Conservation (phyloP, 2,888 invertebrate genomes). For the Napeogenes inachia region DNA sequence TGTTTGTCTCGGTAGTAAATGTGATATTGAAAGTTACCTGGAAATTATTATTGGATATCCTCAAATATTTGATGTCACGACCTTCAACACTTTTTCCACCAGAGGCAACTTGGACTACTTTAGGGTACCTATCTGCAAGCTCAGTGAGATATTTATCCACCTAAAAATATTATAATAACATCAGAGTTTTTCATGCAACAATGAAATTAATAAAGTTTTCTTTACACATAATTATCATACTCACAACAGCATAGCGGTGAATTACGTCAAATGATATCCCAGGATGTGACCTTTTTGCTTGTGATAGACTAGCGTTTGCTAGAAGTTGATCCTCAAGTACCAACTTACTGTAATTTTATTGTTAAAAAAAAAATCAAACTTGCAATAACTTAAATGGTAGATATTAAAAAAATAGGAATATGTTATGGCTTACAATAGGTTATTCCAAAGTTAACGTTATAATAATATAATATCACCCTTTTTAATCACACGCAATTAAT, state of each 20-base stretch:
- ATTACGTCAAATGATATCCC: constrained; percentile 35
- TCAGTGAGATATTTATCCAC: constrained; percentile 52
- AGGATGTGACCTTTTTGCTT: constrained; percentile 67
- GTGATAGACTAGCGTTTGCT: constrained; percentile 77
- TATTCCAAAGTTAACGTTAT: too few relatives aligned
- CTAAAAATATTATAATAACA: constrained; percentile 37
- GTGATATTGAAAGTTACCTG: constrained; percentile 39
- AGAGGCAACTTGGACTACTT: constrained; percentile 46
- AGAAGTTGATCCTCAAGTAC: constrained; percentile 56
- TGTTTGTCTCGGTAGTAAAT: too few relatives aligned
- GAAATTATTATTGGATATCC: constrained; percentile 74
- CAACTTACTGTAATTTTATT: constrained; percentile 8
- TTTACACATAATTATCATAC: constrained; percentile 1
- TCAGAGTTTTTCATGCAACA: too few relatives aligned
- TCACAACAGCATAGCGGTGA: constrained; percentile 24
- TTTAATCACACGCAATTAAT: too few relatives aligned
- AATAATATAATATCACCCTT: too few relatives aligned
- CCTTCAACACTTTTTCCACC: constrained; percentile 78
- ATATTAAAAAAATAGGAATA: too few relatives aligned
- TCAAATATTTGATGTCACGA: constrained; percentile 75
- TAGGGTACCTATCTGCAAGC: constrained; percentile 46
- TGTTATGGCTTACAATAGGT: too few relatives aligned
- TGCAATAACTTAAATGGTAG: too few relatives aligned
- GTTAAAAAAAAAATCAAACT: neutral
- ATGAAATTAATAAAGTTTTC: too few relatives aligned